Conservation (phyloP, 2,113 vertebrate species). For the Lepus americanus region DNA sequence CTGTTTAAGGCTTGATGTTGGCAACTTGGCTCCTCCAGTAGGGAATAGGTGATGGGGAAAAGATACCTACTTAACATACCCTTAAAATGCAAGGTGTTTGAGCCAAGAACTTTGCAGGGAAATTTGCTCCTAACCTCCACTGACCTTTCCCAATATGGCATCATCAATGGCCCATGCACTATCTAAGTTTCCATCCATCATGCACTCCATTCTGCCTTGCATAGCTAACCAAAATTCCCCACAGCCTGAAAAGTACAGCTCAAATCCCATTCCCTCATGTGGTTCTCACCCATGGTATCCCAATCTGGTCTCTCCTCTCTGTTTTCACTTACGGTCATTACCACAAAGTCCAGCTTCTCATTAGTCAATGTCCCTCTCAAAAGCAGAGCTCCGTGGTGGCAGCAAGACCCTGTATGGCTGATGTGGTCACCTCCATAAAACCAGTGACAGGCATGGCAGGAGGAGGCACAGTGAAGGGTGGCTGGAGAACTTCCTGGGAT, state of each 20-base stretch:
- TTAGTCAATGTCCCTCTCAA: neutral
- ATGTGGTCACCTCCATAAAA: neutral
- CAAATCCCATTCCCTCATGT: neutral
- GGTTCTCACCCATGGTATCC: neutral
- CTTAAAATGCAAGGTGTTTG: neutral
- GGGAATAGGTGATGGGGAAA: neutral
- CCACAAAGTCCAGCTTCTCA: neutral
- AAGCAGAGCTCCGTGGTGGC: neutral
- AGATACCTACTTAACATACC: neutral
- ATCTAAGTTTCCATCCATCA: neutral
- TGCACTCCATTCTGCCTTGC: neutral
- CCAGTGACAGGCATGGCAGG: rapidly evolving
- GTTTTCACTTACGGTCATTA: neutral
- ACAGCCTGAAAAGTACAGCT: neutral
- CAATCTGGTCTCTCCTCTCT: neutral
- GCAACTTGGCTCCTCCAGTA: neutral
- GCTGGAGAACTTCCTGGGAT: neutral
- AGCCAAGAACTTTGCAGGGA: conserved; percentile 1
- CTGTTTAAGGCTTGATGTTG: neutral
- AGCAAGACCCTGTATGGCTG: neutral
- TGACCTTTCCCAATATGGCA: neutral
- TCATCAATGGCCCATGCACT: too few relatives aligned
- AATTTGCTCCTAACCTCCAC: neutral
- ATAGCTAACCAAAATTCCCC: neutral
- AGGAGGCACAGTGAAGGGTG: neutral